These are phyloP conservation scores for Atherinomorus stipes DNA, from an alignment of 2,113 vertebrate genomes.

Conservation along the genomic window DNA sequence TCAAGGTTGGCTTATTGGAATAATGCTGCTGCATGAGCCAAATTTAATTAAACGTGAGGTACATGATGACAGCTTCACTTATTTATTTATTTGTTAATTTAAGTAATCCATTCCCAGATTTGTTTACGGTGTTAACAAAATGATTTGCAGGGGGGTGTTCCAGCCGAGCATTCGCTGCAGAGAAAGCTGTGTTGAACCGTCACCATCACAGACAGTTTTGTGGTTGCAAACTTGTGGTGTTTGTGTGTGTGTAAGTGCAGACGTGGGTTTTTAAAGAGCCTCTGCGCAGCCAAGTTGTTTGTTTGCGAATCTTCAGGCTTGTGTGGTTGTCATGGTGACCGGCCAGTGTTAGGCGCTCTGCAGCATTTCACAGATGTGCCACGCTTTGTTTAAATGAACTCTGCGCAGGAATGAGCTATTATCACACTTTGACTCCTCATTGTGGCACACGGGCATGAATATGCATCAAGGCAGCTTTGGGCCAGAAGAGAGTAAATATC, in stretches of 20 bases:
- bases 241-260: slow-evolving; percentile 5
- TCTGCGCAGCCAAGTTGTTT: slow-evolving; percentile 54
- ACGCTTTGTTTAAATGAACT: slow-evolving; percentile 50
- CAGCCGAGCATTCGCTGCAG: not conserved
- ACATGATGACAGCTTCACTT: not conserved
- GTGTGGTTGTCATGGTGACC: slow-evolving; percentile 72
- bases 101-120: too few species aligned
- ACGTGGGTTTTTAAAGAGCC: slow-evolving; percentile 33
- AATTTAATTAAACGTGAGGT: too few species aligned
- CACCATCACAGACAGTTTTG: slow-evolving; percentile 28
- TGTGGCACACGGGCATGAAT: slow-evolving; percentile 43
- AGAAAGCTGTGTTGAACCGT: not conserved
- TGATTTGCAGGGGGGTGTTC: too few species aligned
- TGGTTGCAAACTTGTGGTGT: slow-evolving; percentile 42
- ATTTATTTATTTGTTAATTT: too few species aligned
- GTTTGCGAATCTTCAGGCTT: slow-evolving; percentile 72
- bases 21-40: too few species aligned
- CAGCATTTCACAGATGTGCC: slow-evolving; percentile 66
- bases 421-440: slow-evolving; percentile 46
- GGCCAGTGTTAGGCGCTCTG: slow-evolving; percentile 49
- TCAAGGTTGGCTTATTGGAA: too few species aligned
- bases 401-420: slow-evolving; percentile 53
- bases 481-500: slow-evolving; percentile 52
- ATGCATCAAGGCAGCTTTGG: slow-evolving; percentile 47
- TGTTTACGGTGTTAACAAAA: too few species aligned